Base-by-base conservation (phyloP, 2,888 invertebrate species). In the Sisyra nigra region DNA sequence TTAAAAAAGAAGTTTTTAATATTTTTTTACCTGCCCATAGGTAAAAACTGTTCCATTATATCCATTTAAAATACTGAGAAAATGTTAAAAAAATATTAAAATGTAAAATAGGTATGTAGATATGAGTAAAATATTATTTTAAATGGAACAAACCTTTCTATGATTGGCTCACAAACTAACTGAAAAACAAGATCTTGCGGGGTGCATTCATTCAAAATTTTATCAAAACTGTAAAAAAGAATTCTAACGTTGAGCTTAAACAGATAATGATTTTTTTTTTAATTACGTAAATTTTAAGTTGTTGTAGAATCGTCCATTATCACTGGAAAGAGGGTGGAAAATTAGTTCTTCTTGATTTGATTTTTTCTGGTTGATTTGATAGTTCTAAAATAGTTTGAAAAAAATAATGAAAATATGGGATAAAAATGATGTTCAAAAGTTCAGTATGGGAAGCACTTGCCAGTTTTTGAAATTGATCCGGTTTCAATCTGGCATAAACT, bases 21-120 rank as follows among this genome's bases (percentile, higher is more conserved):
- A 13, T 17, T 40, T 40, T 30, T 10, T 30, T 58, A 69, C 69
- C 61, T 69, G 70, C 8, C 71, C 70, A 48, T 70, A 71, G 2
- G 69, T 69, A 53, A 71, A 68, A 45, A 71, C 63, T 2, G 70
- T 69, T 15, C 69, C 69, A 53, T 70, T 70, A 52, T 65, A 69
- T n/a, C 70, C 70, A 47, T 65, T 55, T 18, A 71, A 55, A 29
- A 66, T 63, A 48, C 69, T 71, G 51, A 48, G 54, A 56, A 15
- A 35, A 32, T 24, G 40, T 45, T 15, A 37, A 33, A 32, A 33
- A 34, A 34, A 36, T 3, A 39, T 38, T 44, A 29, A 44, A 41
- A 40, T 34, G 24, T 36, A 24, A 14, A n/a, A n/a, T n/a, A n/a
- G n/a, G n/a, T n/a, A n/a, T n/a, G n/a, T 7, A 14, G 15, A 10